phyloP scores from a whole-genome alignment of 2,888 invertebrate species.

The Leucophora obtusa region DNA sequence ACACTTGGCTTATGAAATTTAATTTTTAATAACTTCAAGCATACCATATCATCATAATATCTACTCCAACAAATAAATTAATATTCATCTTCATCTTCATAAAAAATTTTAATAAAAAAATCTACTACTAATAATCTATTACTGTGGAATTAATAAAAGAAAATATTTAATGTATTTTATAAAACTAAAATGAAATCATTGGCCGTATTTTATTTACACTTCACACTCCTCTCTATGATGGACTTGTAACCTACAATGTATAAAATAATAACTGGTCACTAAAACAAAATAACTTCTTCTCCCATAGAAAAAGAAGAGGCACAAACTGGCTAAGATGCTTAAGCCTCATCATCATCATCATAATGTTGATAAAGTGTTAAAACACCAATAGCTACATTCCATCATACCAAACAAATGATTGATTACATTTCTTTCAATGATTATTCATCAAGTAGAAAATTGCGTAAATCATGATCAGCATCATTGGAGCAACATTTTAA shows the following conservation, averaged over 20 bases:
- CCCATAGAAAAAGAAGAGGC: too few relatives aligned
- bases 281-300: not conserved
- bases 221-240: too few relatives aligned
- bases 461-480: conserved; percentile 3
- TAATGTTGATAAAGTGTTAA: not conserved
- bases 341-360: not conserved
- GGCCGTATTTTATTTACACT: too few relatives aligned
- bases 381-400: not conserved
- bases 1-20: not conserved
- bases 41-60: not conserved
- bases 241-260: conserved; percentile 1
- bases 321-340: not conserved
- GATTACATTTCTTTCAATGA: conserved; percentile 13
- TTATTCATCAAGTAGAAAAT: conserved; percentile 6
- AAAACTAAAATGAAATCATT: too few relatives aligned
- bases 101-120: not conserved
- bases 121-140: too few relatives aligned
- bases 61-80: not conserved
- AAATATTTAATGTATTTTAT: too few relatives aligned
- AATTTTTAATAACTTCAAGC: not conserved
- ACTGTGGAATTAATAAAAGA: not conserved
- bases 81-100: not conserved
- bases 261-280: not conserved
- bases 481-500: not conserved
- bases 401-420: conserved; percentile 17